These are phyloP conservation scores for Rhorus exstirpatorius DNA, from an alignment of 2,888 invertebrate genomes.

Conservation along the genomic window DNA sequence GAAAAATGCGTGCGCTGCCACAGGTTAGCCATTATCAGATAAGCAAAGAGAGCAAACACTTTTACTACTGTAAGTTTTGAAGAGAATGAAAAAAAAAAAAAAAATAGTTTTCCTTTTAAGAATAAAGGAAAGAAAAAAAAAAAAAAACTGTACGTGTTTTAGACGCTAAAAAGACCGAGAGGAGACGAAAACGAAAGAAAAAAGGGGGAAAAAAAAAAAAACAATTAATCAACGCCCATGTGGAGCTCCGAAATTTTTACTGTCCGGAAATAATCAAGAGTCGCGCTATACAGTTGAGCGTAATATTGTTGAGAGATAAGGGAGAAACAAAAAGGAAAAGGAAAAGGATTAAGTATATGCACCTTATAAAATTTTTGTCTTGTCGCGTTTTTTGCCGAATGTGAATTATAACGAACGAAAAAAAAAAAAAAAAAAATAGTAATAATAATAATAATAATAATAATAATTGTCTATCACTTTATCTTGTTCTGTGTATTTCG, in stretches of 20 bases:
- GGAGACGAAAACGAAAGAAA: constrained; percentile 45
- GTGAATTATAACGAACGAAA: constrained; percentile 40
- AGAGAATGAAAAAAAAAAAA: constrained; percentile 75
- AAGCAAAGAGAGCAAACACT: constrained; percentile 72
- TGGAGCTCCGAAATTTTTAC: constrained; percentile 59
- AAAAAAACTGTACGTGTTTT: constrained; percentile 75
- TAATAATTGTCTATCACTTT: constrained; percentile 64
- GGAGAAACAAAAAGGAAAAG: constrained; percentile 38
- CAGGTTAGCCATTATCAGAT: constrained; percentile 59
- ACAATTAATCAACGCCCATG: constrained; percentile 47
- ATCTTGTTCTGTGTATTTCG: constrained; percentile 67
- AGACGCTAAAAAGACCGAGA: constrained; percentile 71
- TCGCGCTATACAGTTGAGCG: constrained; percentile 46
- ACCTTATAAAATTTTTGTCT: constrained; percentile 64
- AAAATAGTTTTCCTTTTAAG: constrained; percentile 56
- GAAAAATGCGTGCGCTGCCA: constrained; percentile 58
- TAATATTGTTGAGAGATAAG: constrained; percentile 61
- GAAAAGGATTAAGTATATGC: constrained; percentile 53
- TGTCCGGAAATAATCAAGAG: constrained; percentile 62
- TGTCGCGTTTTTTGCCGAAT: constrained; percentile 63
- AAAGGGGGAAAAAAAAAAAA: constrained; percentile 38
- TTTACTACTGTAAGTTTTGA: constrained; percentile 59
- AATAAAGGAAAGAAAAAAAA: constrained; percentile 69
- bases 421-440: too few relatives aligned
- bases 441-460: constrained; percentile 63